Percentiles rank a stretch among this genome's conserved stretches.
Conservation (phyloP, 2,797 vertebrate genomes). For the Thunnus albacares region DNA sequence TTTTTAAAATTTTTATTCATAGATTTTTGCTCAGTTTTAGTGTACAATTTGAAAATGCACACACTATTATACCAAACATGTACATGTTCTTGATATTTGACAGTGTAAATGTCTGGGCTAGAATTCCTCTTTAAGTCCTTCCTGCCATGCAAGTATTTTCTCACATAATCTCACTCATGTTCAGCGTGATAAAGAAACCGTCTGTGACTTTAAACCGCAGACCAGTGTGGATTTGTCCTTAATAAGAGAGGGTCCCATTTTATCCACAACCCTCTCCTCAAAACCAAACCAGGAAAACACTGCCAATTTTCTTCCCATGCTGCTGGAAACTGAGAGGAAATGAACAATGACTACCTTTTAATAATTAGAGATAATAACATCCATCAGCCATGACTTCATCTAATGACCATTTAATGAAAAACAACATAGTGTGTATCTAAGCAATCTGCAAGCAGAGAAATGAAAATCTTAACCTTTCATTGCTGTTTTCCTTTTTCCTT, state of each 20-base stretch:
- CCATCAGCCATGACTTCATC: constrained; percentile 78
- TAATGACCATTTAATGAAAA: constrained; percentile 70
- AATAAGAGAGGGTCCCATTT: neutral
- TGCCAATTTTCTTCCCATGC: constrained; percentile 21
- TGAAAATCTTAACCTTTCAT: constrained; percentile 21
- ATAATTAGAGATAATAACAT: constrained; percentile 68
- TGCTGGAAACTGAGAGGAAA: constrained; percentile 60
- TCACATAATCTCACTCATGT: neutral
- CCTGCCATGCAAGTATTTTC: neutral
- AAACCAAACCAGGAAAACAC: neutral
- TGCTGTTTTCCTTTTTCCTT: constrained; percentile 21
- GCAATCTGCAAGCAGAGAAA: constrained; percentile 34
- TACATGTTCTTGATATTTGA: neutral
- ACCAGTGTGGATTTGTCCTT: neutral
- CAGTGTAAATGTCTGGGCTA: no score
- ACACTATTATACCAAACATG: neutral
- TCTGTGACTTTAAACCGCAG: neutral
- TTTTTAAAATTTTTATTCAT: no score
- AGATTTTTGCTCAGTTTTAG: no score
- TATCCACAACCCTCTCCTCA: neutral
- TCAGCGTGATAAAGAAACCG: neutral
- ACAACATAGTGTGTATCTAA: constrained; percentile 50
- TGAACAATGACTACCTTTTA: constrained; percentile 59
- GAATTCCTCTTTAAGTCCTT: no score
- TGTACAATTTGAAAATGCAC: no score